Conservation (phyloP, 2,113 vertebrate genomes). For the Rhabdornis inornatus region DNA sequence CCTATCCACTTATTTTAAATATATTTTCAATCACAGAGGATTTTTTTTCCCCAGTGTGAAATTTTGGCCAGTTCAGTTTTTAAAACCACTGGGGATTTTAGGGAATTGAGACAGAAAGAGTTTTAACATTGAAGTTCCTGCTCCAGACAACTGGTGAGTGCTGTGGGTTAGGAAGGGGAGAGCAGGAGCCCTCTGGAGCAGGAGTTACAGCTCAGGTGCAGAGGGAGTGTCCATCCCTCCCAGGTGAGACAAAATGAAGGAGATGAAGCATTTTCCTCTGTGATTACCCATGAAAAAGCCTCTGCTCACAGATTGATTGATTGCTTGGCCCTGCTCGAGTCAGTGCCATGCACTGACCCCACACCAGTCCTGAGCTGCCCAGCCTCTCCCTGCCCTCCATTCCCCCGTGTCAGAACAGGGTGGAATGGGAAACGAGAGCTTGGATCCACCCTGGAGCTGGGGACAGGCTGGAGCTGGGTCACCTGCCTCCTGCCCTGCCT, state of each 20-base stretch:
- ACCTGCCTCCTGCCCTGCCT: background rate
- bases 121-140: background rate
- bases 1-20: background rate
- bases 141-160: background rate
- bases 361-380: background rate
- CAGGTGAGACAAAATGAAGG: background rate
- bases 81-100: background rate
- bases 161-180: background rate
- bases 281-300: background rate
- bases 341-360: rapidly evolving
- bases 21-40: background rate
- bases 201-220: background rate
- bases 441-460: background rate
- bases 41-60: background rate
- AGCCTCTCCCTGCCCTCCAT: background rate
- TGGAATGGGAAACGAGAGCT: background rate
- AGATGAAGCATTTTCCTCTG: background rate
- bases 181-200: background rate
- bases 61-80: background rate
- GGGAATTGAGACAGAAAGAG: background rate
- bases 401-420: rapidly evolving
- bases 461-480: background rate
- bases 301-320: rapidly evolving
- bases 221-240: background rate
- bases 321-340: too few relatives aligned